Evolutionary conservation across 2,888 invertebrate species (phyloP), one percentile per base, ranked within the genome.

Genomic region (Nemurella pictetii): DNA sequence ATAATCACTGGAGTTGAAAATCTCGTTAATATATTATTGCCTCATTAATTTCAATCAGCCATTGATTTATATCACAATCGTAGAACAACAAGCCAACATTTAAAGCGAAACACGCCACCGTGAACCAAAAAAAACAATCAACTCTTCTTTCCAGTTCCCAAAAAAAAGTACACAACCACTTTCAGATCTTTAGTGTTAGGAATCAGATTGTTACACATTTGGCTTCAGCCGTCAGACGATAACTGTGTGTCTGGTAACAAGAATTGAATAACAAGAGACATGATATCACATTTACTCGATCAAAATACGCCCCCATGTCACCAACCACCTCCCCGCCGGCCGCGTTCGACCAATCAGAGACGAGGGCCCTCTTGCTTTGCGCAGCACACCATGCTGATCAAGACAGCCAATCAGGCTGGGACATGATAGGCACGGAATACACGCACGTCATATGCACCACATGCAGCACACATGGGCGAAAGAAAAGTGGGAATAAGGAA

Each of bases 271-370:
- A 28, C 80, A 80, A 80, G 80, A 25, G 80, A 30, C 73, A 73
- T n/a, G 80, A 30, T 81, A 81, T 81, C 80, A 36, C 80, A 36
- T 36, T 36, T 30, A 81, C 29, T 35, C 36, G 35, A 81, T 81
- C 80, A 36, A 81, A 87, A 88, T 88, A 87, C 87, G 87, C 87
- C 88, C 85, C 85, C 72, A 85, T 84, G 73, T 86, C 86, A 88
- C 88, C 88, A 88, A 88, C 88, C 91, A 91, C 90, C 89, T 80
- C 91, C 91, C 7, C 89, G 88, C 0, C 91, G 90, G 0, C 90
- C 90, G 85, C 86, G 20, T 74, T 12, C 36, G 36, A 35, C 80
- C 80, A 81, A 81, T 81, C 25, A 26, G 3, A 27, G 4, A n/a
- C 27, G 25, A 77, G 77, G 20, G 55, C 55, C 55, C 55, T 20